Base-by-base conservation (phyloP, 2,113 vertebrate species). In the Pseudorhombus dupliciocellatus region DNA sequence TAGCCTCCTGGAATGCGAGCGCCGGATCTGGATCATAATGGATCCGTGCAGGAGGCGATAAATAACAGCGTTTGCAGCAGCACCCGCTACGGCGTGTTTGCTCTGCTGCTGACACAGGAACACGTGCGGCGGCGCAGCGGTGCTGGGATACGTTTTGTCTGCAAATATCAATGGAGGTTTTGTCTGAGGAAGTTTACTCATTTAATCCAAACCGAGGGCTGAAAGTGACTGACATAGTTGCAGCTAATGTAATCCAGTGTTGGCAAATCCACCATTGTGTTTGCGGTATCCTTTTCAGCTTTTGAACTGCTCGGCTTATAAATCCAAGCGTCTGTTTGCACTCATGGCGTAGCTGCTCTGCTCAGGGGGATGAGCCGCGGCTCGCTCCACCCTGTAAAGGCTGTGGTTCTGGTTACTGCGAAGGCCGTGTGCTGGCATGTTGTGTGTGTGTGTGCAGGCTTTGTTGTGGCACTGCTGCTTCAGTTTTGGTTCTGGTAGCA, bases 391-490 rank as follows among this genome's bases (percentile, higher is more conserved):
- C 83, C 79, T 77, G n/a, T 18, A 56, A 70, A 67, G 64, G 65
- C 68, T 74, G 79, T 57, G 75, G 72, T 83, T 78, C 67, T 87
- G 84, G 75, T 89, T 87, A 81, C 74, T 66, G 69, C 37, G 7
- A 72, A 31, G 63, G 51, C 83, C 76, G 42, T 90, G 85, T 87
- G 68, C 87, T 80, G 82, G 84, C 90, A 86, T 82, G 89, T 84
- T 75, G 30, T 64, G 46, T 63, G 30, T 64, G 46, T 63, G 70
- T 63, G 61, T 62, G 20, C 18, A 30, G 22, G 61, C 37, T 79
- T 78, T 72, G 62, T 75, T 71, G 73, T 85, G 81, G 66, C 65
- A 55, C 55, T 65, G 51, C 55, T 67, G 51, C 64, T 60, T 42
- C 20, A 53, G 30, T 77, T 76, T 74, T 81, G 73, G 70, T 81